A percentile compares a stretch with the other conserved stretches of the same genome.
Conservation (phyloP, 2,113 vertebrate genomes). For the Noturus placidus region DNA sequence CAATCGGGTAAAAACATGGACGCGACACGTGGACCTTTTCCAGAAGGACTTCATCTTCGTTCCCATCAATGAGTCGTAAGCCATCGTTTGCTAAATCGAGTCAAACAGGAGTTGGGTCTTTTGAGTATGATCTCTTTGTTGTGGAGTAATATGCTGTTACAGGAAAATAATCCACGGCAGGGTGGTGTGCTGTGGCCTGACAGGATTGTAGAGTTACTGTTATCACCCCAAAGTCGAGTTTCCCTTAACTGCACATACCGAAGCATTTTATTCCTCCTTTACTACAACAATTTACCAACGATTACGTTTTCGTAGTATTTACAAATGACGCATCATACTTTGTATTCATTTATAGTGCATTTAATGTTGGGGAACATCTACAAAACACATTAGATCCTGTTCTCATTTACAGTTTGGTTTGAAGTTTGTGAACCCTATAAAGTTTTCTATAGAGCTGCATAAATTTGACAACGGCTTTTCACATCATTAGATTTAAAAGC, state of each 20-base stretch:
- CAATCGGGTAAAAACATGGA: conserved; percentile 97
- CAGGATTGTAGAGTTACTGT: background rate
- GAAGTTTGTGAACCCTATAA: no score
- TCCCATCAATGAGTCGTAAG: conserved; percentile 98
- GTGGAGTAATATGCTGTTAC: background rate
- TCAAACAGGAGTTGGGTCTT: background rate
- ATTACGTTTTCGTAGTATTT: no score
- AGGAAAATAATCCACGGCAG: background rate
- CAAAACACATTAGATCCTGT: no score
- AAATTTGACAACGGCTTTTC: no score
- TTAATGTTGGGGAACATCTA: no score
- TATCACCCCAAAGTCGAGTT: background rate
- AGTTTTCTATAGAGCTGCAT: no score
- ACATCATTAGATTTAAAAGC: no score
- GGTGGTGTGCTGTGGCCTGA: background rate
- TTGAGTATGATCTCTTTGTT: background rate
- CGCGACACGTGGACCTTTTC: conserved; percentile 95
- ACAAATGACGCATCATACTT: background rate
- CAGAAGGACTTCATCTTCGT: conserved; percentile 99
- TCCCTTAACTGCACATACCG: background rate
- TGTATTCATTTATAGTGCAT: no score
- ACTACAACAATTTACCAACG: background rate
- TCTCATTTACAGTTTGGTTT: no score
- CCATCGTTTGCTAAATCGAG: conserved; percentile 40
- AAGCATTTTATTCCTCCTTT: background rate